phyloP scores from a whole-genome alignment of 2,797 vertebrate species.

The Bradypodion ventrale region DNA sequence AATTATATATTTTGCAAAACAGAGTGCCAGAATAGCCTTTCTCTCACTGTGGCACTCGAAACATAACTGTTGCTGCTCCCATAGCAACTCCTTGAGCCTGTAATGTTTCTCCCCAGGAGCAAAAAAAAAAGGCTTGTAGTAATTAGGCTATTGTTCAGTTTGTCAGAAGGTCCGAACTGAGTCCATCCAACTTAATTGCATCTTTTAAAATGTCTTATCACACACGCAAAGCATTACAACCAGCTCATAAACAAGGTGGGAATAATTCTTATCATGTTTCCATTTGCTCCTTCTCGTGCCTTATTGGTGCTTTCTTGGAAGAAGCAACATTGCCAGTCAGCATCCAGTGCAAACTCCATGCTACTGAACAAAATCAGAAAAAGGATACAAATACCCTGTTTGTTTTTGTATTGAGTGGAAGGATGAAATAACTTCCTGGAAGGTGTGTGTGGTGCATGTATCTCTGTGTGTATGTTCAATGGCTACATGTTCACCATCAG shows the following conservation, averaged over 20 bases:
- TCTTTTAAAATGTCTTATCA: conserved; percentile 4
- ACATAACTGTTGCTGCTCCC: conserved; percentile 23
- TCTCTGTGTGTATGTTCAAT: neutral
- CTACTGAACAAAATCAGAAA: neutral
- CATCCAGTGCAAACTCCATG: conserved; percentile 13
- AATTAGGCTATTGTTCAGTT: conserved; percentile 7
- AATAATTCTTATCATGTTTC: conserved; percentile 7
- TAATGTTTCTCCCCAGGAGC: conserved; percentile 33
- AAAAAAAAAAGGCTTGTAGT: conserved; percentile 34
- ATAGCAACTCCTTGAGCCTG: conserved; percentile 16
- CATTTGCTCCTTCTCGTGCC: neutral
- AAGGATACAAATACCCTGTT: neutral
- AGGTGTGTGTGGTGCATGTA: too few species aligned
- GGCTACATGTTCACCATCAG: too few species aligned
- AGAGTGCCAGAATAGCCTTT: neutral
- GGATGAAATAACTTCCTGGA: conserved; percentile 16
- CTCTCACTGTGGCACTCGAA: conserved; percentile 1
- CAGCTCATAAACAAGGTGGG: conserved; percentile 14
- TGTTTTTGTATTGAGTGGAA: conserved; percentile 18
- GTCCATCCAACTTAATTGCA: neutral
- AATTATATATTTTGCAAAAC: conserved; percentile 21
- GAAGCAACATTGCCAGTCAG: neutral
- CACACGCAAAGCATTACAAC: conserved; percentile 5
- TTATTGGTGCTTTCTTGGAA: conserved; percentile 16
- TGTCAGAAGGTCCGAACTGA: conserved; percentile 30